Base-by-base conservation (phyloP, 2,888 invertebrate genomes). In the Pseudanteris insignis region DNA sequence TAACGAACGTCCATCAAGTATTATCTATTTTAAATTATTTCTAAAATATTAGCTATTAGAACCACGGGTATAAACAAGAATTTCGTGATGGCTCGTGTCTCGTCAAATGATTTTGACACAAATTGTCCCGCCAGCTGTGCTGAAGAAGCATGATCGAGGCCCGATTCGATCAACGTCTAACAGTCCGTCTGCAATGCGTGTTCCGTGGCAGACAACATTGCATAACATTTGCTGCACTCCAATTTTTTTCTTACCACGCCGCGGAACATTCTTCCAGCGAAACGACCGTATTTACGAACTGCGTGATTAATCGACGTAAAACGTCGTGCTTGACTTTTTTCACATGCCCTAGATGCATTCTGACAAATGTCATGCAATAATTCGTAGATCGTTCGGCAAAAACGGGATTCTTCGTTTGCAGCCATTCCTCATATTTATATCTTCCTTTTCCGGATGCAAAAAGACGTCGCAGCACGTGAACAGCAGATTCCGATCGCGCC, bases 361-460 rank as follows among this genome's bases (percentile, higher is more conserved):
- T 50, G 58, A 44, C 9, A 10, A 48, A 51, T 41, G 40, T 11
- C 3, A 15, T n/a, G 11, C 40, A 46, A 18, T 51, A 38, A 33
- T 26, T 11, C 11, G 11, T 5, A 8, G 18, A 14, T 32, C 21
- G 10, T 9, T 8, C 13, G 4, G 11, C 40, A 46, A 53, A 50
- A 47, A 24, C 13, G 9, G 3, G 34, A 41, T 53, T 40, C 47
- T 37, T 36, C 41, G 25, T 33, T 30, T 14, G 10, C 13, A 11
- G 36, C 47, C n/a, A 60, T 60, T 41, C 40, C 36, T 48, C 55
- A 61, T 61, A 50, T 61, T 61, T 55, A 61, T 61, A 48, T 54
- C 61, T 61, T 61, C 61, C 61, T 54, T 54, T 48, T 61, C 50
- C 46, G 34, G 38, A 34, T 34, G 26, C 33, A 44, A 54, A 54